These are phyloP conservation scores for Phoxinus dragarum DNA, from an alignment of 2,797 vertebrate genomes.

Conservation along the genomic window DNA sequence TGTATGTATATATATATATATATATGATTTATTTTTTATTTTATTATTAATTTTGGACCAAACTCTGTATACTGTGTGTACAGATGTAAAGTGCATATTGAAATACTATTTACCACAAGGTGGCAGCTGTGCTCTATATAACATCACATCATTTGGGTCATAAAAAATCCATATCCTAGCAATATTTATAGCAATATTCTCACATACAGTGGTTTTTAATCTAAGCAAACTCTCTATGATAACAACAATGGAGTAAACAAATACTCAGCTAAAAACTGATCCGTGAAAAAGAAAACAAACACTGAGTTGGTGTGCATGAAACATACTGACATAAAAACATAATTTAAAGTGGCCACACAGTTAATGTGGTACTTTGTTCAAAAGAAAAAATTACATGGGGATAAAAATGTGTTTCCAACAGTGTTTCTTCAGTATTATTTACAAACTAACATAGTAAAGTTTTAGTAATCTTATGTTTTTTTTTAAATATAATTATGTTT, in stretches of 20 bases:
- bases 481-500: neutral
- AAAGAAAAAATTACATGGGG: neutral
- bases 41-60: neutral
- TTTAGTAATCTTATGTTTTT: neutral
- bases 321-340: neutral
- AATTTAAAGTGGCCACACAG: neutral
- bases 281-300: neutral
- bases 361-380: neutral
- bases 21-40: too few relatives aligned
- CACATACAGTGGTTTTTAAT: slow-evolving; percentile 17
- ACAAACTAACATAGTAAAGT: neutral
- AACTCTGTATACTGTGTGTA: neutral
- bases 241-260: slow-evolving; percentile 55
- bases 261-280: slow-evolving; percentile 45
- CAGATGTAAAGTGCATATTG: neutral
- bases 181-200: slow-evolving; percentile 62
- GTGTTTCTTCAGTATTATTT: neutral
- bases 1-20: too few relatives aligned
- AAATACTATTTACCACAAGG: slow-evolving; percentile 63
- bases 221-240: slow-evolving; percentile 51
- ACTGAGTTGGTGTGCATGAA: neutral
- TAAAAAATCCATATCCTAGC: slow-evolving; percentile 35
- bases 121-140: slow-evolving; percentile 65
- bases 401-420: neutral
- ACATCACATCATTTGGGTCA: neutral